Base-by-base conservation (phyloP, 2,888 invertebrate species). In the Siphonodentalium dalli region DNA sequence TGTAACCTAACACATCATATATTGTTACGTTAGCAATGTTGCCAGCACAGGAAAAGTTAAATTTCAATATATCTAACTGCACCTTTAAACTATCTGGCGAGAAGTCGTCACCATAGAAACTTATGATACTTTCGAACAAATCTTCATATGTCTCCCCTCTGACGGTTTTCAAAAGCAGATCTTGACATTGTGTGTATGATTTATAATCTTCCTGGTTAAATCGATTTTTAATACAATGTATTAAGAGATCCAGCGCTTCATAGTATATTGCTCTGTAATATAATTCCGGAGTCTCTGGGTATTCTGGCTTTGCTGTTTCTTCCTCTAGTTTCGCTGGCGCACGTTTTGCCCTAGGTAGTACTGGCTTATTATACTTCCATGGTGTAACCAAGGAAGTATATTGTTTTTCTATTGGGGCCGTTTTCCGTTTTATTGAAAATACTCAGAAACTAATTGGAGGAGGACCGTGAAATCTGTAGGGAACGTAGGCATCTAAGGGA, bases 131-230 rank as follows among this genome's bases (percentile, higher is more conserved):
- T 15, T 20, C 35, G 13, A 18, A 18, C 28, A 18, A 29, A 34
- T n/a, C 33, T 13, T 23, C 49, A 11, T n/a, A 28, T 9, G 18
- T 21, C 11, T 40, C 23, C n/a, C 33, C 35, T 24, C 45, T 20
- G 20, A 42, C 42, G 37, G 41, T 27, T 28, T 57, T 57, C 8
- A 61, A 18, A 20, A 61, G 52, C 7, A 54, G 6, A 6, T 58
- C 52, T 31, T 61, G 28, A 2, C 48, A 27, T 24, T 49, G 31
- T 11, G 23, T 8, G 26, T 52, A 58, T 2, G 39, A 27, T n/a
- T 40, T 28, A 35, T 37, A 61, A 1, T 52, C 58, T 28, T 41
- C 40, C 18, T 46, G 52, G 28, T 55, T 53, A 40, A 61, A 61
- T 9, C 61, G 26, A 3, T 40, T 46, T 27, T 45, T 21, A 9